These are phyloP conservation scores for Carapus acus DNA, from an alignment of 2,797 vertebrate genomes.

Conservation along the genomic window DNA sequence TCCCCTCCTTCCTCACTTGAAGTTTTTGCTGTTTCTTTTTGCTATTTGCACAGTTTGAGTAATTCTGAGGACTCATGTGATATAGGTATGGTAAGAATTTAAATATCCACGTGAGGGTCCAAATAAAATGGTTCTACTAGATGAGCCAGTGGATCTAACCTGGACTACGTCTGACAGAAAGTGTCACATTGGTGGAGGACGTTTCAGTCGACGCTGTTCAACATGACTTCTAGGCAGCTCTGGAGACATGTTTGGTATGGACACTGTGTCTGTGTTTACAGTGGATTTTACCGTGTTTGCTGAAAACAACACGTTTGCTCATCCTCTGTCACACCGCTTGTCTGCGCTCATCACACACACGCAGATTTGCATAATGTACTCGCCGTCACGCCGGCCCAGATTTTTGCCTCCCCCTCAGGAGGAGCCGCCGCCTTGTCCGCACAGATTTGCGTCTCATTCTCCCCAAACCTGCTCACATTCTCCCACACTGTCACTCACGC, in stretches of 20 bases:
- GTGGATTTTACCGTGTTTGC: background rate
- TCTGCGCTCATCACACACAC: background rate
- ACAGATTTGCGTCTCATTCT: background rate
- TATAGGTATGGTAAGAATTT: no score
- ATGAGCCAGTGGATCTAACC: no score
- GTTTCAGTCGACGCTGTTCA: no score
- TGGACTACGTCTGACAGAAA: no score
- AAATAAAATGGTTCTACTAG: no score
- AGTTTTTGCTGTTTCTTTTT: no score
- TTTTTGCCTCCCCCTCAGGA: slow-evolving; percentile 5
- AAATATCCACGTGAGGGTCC: no score
- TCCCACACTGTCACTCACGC: slow-evolving; percentile 13
- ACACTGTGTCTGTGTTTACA: background rate
- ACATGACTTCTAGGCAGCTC: background rate
- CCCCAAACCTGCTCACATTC: slow-evolving; percentile 1
- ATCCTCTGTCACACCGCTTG: background rate
- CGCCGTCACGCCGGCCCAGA: slow-evolving; percentile 2
- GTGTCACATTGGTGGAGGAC: no score
- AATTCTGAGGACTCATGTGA: no score
- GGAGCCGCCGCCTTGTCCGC: background rate
- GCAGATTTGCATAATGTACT: background rate
- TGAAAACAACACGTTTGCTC: background rate
- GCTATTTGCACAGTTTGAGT: no score
- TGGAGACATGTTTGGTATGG: background rate
- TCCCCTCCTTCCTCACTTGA: no score